Evolutionary conservation across 2,113 vertebrate genomes (phyloP).

Genomic region (Pelodiscus sinensis): DNA sequence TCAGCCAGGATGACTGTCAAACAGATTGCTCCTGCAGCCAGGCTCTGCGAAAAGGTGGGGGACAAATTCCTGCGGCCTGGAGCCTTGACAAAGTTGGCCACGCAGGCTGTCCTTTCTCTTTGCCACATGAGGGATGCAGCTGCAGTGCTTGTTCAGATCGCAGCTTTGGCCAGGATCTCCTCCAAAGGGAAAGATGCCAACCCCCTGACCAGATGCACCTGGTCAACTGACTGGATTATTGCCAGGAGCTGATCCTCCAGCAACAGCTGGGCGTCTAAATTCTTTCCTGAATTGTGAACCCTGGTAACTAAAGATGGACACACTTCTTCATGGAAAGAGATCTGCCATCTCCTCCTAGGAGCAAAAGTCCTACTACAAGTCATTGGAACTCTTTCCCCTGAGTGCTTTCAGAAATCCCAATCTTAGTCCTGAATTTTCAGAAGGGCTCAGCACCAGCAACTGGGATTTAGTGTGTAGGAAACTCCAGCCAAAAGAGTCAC

Average conservation of each 20-base stretch:
- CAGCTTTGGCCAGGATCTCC: background rate
- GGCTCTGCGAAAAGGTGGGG: too few relatives aligned
- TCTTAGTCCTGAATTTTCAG: background rate
- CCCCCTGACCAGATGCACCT: background rate
- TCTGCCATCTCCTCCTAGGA: background rate
- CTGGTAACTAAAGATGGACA: background rate
- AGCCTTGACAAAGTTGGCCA: background rate
- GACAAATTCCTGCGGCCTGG: background rate
- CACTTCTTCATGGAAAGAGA: background rate
- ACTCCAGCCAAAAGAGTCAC: background rate
- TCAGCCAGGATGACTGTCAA: background rate
- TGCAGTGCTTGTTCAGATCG: too few relatives aligned
- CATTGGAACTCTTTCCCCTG: background rate
- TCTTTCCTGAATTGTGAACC: background rate
- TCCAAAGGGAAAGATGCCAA: background rate
- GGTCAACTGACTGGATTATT: background rate
- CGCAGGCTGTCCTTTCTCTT: background rate
- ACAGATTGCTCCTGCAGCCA: background rate
- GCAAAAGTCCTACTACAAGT: background rate
- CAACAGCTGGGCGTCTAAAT: background rate
- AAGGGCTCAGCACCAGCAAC: too few relatives aligned
- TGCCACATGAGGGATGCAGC: background rate
- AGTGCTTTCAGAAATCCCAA: background rate
- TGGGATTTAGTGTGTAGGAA: background rate
- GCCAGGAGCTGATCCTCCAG: background rate